Percentiles rank a stretch among this genome's conserved stretches.
These are phyloP conservation scores for Kobus ellipsiprymnus DNA, from an alignment of 2,113 vertebrate species.

Conservation along the genomic window DNA sequence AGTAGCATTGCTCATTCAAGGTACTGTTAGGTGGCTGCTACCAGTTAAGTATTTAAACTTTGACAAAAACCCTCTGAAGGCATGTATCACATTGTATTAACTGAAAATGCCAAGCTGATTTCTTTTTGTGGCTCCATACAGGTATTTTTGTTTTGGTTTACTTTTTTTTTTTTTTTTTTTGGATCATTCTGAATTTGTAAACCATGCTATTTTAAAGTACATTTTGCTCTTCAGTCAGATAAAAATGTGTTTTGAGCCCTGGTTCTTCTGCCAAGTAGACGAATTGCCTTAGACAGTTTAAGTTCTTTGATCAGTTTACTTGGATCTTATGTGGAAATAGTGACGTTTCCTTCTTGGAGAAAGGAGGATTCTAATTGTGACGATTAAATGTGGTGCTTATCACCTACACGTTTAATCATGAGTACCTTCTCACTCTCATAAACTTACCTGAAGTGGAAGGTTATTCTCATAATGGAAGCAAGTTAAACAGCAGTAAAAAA, in stretches of 20 bases:
- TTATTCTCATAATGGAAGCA: background rate
- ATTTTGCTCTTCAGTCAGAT: background rate
- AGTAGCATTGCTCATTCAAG: background rate
- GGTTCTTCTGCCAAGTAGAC: background rate
- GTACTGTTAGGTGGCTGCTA: background rate
- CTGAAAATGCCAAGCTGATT: background rate
- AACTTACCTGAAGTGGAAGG: background rate
- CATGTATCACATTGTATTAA: background rate
- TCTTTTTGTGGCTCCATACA: background rate
- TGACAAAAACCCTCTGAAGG: background rate
- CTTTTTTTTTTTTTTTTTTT: background rate
- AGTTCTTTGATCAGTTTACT: background rate
- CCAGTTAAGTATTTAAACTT: constrained; percentile 1
- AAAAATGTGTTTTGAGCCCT: background rate
- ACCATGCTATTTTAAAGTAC: background rate
- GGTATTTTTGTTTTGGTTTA: background rate
- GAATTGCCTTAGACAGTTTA: background rate
- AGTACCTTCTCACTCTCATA: background rate
- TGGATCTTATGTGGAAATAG: background rate
- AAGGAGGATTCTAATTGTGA: background rate
- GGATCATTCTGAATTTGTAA: background rate
- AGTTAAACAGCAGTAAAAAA: background rate
- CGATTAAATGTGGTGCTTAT: background rate
- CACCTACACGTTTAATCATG: background rate
- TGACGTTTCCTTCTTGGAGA: background rate